Evolutionary conservation across 2,113 vertebrate genomes (phyloP).

Genomic region (Cyanoramphus novaezelandiae): DNA sequence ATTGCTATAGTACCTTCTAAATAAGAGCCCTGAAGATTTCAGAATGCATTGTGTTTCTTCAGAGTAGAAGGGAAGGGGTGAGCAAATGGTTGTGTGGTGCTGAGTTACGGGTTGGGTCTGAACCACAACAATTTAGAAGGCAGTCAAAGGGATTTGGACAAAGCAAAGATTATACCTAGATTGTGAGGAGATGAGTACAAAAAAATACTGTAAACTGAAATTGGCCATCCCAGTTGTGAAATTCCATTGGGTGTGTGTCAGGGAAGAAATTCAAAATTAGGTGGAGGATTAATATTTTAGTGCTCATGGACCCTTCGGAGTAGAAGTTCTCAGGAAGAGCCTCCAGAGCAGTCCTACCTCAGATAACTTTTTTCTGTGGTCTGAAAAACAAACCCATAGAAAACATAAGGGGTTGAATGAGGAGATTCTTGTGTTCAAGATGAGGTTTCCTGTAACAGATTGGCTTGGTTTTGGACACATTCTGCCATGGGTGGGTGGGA

Average conservation of each 20-base stretch:
- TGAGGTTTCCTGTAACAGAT: conserved; percentile 4
- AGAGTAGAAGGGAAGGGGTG: not conserved
- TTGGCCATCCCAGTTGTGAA: not conserved
- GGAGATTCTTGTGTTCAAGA: not conserved
- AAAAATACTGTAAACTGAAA: not conserved
- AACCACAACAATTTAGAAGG: not conserved
- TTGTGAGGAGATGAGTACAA: not conserved
- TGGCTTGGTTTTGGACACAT: not conserved
- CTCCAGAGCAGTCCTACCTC: not conserved
- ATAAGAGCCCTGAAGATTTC: not conserved
- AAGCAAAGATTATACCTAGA: not conserved
- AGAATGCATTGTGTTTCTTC: not conserved
- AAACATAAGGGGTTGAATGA: not conserved
- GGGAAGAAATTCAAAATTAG: not conserved
- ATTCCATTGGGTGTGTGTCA: not conserved
- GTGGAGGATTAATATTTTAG: not conserved
- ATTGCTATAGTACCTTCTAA: not conserved
- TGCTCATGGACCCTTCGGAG: not conserved
- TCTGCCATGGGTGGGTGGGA: not conserved
- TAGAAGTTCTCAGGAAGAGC: not conserved
- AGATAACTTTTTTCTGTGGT: not conserved
- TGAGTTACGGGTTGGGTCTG: not conserved
- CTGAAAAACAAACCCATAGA: not conserved
- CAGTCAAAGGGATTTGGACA: not conserved
- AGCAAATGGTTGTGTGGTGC: not conserved